Percentiles rank a stretch among this genome's conserved stretches.
These are phyloP conservation scores for Hartigia nigra DNA, from an alignment of 2,888 invertebrate species.

Conservation along the genomic window DNA sequence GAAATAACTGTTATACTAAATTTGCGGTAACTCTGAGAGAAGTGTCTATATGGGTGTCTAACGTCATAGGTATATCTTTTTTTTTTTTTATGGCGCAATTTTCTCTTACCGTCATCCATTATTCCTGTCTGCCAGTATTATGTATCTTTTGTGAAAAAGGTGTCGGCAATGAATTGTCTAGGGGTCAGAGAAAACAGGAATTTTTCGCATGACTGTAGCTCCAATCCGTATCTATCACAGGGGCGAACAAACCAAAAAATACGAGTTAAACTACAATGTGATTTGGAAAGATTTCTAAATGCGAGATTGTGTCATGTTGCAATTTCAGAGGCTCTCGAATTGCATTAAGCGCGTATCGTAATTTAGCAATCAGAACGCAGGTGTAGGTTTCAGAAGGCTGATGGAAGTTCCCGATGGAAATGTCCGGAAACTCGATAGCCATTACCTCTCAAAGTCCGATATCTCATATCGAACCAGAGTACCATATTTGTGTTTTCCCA, in stretches of 20 bases:
- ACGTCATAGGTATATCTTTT: neutral
- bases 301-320: neutral
- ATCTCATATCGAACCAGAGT: neutral
- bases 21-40: neutral
- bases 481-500: neutral
- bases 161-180: neutral
- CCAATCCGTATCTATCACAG: neutral
- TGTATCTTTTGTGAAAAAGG: neutral
- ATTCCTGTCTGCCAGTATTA: neutral
- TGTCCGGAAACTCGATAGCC: neutral
- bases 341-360: constrained; percentile 47
- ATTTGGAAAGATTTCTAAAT: neutral
- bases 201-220: neutral
- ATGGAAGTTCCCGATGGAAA: constrained; percentile 14
- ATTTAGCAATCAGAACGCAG: constrained; percentile 57
- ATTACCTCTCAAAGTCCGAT: neutral
- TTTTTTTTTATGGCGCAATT: no score
- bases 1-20: neutral
- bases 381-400: constrained; percentile 39
- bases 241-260: neutral
- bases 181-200: neutral
- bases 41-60: no score
- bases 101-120: neutral
- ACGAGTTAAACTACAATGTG: neutral
- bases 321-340: constrained; percentile 29